Percentiles rank a stretch among this genome's conserved stretches.
Evolutionary conservation across 2,797 vertebrate species (phyloP).

Genomic region (Mormyrops boulengeri): DNA sequence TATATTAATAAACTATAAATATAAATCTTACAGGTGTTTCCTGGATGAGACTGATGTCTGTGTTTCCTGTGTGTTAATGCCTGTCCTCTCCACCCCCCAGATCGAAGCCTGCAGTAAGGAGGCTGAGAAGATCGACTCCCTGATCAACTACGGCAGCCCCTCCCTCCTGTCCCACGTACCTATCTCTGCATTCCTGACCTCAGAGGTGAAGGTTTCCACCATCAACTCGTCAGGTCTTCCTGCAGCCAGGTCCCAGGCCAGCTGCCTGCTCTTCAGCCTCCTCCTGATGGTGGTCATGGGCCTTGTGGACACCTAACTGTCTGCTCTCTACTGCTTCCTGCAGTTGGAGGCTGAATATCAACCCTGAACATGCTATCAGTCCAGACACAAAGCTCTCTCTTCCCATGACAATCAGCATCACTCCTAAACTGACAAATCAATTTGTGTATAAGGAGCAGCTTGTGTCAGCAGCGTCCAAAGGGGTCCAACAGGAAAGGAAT

Average conservation of each 20-base stretch:
- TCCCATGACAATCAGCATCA: slow-evolving; percentile 46
- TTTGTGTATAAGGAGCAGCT: not conserved
- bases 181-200: slow-evolving; percentile 81
- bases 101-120: slow-evolving; percentile 97
- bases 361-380: slow-evolving; percentile 18
- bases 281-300: slow-evolving; percentile 42
- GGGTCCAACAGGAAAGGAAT: not conserved
- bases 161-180: slow-evolving; percentile 85
- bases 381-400: slow-evolving; percentile 21
- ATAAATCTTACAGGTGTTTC: no score
- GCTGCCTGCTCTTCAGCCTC: slow-evolving; percentile 44
- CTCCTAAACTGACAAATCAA: not conserved
- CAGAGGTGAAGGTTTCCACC: slow-evolving; percentile 74
- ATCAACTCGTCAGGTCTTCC: slow-evolving; percentile 55
- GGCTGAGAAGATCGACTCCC: slow-evolving; percentile 92
- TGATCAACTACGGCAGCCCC: slow-evolving; percentile 92
- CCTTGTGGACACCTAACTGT: slow-evolving; percentile 14
- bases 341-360: slow-evolving; percentile 21
- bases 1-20: no score
- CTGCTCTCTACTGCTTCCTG: slow-evolving; percentile 20
- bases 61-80: not conserved
- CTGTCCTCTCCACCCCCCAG: slow-evolving; percentile 50
- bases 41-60: not conserved
- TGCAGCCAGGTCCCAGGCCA: slow-evolving; percentile 17
- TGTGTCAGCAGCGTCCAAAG: not conserved